A percentile compares a stretch with the other conserved stretches of the same genome.
Conservation (phyloP, 2,113 vertebrate genomes). For the Mus pahari region DNA sequence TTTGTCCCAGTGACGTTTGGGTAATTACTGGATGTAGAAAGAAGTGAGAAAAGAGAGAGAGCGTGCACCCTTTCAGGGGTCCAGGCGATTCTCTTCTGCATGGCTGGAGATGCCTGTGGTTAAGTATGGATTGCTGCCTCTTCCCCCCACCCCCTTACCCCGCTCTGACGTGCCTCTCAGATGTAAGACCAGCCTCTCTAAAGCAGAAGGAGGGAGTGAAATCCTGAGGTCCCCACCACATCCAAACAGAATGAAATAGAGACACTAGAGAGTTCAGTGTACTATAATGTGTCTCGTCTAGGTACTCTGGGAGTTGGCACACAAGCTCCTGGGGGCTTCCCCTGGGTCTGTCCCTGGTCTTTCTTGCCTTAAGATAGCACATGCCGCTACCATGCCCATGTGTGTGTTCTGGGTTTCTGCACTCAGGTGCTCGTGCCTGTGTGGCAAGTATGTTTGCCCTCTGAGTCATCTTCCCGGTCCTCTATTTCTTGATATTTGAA, state of each 20-base stretch:
- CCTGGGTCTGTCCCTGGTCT: too few relatives aligned
- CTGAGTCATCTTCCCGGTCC: neutral
- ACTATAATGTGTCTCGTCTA: neutral
- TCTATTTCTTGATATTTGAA: slow-evolving; percentile 30
- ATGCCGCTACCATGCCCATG: too few relatives aligned
- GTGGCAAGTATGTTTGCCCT: neutral
- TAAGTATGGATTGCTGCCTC: neutral
- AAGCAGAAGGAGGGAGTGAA: slow-evolving; percentile 7
- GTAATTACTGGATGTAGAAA: neutral
- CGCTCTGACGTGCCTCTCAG: neutral
- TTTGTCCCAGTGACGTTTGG: neutral
- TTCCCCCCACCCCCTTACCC: too few relatives aligned
- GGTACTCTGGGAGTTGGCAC: neutral
- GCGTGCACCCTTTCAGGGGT: neutral
- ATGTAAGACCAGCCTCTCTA: slow-evolving; percentile 47
- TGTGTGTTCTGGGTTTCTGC: neutral
- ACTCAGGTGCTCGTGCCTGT: neutral
- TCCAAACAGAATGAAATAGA: neutral
- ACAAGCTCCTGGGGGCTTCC: too few relatives aligned
- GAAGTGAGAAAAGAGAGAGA: neutral
- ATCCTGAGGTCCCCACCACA: neutral
- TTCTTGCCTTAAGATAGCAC: neutral
- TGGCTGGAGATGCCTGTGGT: neutral
- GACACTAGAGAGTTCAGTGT: neutral
- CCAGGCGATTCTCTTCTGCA: fast-evolving